These are phyloP conservation scores for Zaprionus nigranus DNA, from an alignment of 1,140 invertebrate genomes.

Conservation along the genomic window DNA sequence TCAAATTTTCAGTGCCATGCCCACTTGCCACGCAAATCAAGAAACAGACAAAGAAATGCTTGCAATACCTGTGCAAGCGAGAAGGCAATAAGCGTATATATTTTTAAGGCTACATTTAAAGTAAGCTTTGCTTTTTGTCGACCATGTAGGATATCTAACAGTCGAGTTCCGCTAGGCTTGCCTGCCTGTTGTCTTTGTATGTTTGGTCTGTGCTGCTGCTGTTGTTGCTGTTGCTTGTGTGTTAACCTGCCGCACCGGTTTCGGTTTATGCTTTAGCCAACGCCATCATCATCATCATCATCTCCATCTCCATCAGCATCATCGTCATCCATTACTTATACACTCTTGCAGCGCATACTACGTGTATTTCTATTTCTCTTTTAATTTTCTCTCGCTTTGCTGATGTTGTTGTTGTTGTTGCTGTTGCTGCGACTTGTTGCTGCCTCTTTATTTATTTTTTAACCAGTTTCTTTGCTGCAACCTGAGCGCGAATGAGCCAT, in stretches of 20 bases:
- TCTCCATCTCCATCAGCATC: constrained; percentile 56
- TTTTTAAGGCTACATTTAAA: no score
- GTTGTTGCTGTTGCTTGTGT: not conserved
- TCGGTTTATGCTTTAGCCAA: constrained; percentile 82
- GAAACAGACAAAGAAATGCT: not conserved
- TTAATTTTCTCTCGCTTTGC: constrained; percentile 78
- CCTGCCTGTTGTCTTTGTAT: not conserved
- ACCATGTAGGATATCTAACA: not conserved
- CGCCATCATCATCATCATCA: constrained; percentile 58
- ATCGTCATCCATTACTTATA: constrained; percentile 70
- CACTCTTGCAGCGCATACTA: constrained; percentile 35
- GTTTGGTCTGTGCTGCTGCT: constrained; percentile 5
- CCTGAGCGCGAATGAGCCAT: constrained; percentile 82
- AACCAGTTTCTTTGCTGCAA: constrained; percentile 81
- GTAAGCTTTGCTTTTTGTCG: no score
- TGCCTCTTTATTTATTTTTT: constrained; percentile 83
- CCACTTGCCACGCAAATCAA: not conserved
- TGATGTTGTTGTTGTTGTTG: constrained; percentile 41
- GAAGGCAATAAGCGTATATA: not conserved
- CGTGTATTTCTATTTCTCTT: constrained; percentile 78
- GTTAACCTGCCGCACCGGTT: constrained; percentile 80
- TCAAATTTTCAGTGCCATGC: not conserved
- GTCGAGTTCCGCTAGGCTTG: not conserved
- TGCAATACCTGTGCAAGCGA: not conserved
- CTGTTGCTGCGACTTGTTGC: constrained; percentile 68